Percentiles rank a stretch among this genome's conserved stretches.
Evolutionary conservation across 2,113 vertebrate genomes (phyloP).

Genomic region (Acinonyx jubatus): DNA sequence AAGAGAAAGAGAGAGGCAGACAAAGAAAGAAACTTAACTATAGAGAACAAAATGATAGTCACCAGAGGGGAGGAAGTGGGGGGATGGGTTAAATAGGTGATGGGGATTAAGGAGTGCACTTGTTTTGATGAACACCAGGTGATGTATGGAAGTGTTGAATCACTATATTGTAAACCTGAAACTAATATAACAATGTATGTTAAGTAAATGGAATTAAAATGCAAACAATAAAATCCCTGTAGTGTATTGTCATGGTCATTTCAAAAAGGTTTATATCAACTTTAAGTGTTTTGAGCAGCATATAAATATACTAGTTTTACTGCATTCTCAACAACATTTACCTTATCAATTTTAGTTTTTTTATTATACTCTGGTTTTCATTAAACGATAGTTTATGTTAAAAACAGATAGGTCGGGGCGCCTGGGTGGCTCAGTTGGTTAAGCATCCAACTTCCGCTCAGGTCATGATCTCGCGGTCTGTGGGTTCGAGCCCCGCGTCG

Average conservation of each 20-base stretch:
- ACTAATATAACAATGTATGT: not conserved
- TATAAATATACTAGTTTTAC: not conserved
- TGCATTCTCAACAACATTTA: not conserved
- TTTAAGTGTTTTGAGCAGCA: not conserved
- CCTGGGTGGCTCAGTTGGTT: no score
- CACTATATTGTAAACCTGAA: not conserved
- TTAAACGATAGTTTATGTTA: not conserved
- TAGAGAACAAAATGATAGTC: not conserved
- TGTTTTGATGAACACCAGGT: not conserved
- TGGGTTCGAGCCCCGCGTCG: no score
- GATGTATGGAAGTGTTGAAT: not conserved
- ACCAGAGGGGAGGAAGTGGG: not conserved
- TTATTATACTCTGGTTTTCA: not conserved
- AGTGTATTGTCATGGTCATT: not conserved
- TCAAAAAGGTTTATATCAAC: not conserved
- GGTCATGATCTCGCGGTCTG: no score
- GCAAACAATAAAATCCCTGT: not conserved
- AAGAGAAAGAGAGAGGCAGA: not conserved
- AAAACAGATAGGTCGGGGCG: not conserved
- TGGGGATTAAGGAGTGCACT: not conserved
- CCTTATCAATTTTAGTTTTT: not conserved
- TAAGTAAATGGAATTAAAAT: not conserved
- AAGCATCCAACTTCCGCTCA: no score
- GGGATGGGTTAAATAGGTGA: not conserved
- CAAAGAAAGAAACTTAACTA: not conserved